Evolutionary conservation across 92 coral and sea anemone species (phyloP).

Genomic region (Plumapathes pennacea): DNA sequence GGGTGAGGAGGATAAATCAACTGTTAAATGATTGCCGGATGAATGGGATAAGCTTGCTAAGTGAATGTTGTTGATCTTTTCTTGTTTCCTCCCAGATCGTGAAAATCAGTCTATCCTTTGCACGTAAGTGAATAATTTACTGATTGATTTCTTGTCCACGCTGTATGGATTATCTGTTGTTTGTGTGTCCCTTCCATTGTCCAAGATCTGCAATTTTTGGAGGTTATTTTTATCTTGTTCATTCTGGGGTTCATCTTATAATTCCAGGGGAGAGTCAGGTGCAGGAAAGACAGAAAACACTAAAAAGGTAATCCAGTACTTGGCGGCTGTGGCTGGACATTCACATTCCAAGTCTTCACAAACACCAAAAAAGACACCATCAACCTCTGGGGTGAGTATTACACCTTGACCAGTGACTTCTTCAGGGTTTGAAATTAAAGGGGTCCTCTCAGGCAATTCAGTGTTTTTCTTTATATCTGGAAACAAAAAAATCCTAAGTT

Average conservation of each 20-base stretch:
- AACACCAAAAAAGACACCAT: constrained; percentile 55
- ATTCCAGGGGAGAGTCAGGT: constrained; percentile 93
- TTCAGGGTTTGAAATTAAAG: too few species aligned
- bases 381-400: constrained; percentile 46
- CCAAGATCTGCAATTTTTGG: neutral
- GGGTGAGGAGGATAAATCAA: too few species aligned
- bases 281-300: constrained; percentile 99
- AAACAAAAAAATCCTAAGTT: too few species aligned
- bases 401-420: too few species aligned
- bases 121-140: constrained; percentile 78
- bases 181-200: too few species aligned
- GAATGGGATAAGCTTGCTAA: neutral
- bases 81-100: constrained; percentile 62
- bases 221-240: neutral
- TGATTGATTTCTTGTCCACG: neutral
- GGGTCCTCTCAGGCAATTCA: too few species aligned
- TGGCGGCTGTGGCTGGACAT: constrained; percentile 96
- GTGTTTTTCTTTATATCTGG: too few species aligned
- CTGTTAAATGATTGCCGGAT: neutral
- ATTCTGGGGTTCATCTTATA: neutral
- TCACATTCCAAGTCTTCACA: constrained; percentile 63
- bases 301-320: constrained; percentile 96
- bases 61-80: neutral
- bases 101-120: constrained; percentile 99
- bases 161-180: neutral